phyloP scores from a whole-genome alignment of 1,140 invertebrate species.

The Homarus americanus region DNA sequence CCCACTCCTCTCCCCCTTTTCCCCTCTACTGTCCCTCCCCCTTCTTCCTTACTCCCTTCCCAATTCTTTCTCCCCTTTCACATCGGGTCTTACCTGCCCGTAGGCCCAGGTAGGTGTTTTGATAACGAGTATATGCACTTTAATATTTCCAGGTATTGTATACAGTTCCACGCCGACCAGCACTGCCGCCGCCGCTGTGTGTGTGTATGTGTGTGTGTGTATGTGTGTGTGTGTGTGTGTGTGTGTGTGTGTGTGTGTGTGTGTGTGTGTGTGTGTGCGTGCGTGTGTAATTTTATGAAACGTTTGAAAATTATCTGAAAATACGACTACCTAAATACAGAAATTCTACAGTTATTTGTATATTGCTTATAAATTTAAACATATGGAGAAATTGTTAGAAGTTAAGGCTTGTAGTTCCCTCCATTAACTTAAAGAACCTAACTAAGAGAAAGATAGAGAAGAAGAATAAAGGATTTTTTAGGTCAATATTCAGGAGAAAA shows the following conservation, averaged over 20 bases:
- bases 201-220: constrained; percentile 45
- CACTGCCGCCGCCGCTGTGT: background rate
- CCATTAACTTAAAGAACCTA: background rate
- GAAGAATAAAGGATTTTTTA: background rate
- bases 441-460: background rate
- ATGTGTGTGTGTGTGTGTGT: too few relatives aligned
- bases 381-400: background rate
- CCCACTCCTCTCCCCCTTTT: background rate
- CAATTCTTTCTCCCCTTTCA: too few relatives aligned
- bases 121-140: background rate
- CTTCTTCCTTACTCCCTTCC: too few relatives aligned
- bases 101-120: background rate
- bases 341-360: too few relatives aligned
- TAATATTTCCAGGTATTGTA: background rate
- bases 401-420: background rate
- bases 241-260: constrained; percentile 26
- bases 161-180: background rate
- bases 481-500: background rate
- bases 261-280: constrained; percentile 22
- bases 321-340: too few relatives aligned
- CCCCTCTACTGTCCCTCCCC: too few relatives aligned
- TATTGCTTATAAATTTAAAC: too few relatives aligned
- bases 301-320: too few relatives aligned
- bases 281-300: constrained; percentile 21
- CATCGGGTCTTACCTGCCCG: too few relatives aligned